phyloP scores from a whole-genome alignment of 2,113 vertebrate genomes.

The Parus major region DNA sequence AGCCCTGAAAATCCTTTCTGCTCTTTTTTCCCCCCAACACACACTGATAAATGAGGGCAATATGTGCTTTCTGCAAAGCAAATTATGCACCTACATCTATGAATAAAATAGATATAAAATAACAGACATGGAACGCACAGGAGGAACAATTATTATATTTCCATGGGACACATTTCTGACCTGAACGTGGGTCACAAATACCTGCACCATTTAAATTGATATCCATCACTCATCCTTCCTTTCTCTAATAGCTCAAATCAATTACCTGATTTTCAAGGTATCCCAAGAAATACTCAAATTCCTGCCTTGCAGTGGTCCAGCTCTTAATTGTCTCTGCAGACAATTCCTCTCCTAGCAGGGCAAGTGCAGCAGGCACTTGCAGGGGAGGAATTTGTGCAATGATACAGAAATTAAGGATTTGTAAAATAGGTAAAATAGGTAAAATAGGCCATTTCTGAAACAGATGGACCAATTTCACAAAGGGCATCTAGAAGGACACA shows the following conservation, averaged over 20 bases:
- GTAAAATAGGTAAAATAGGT: not conserved
- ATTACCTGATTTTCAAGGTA: not conserved
- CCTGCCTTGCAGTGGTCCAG: not conserved
- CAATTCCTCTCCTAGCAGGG: not conserved
- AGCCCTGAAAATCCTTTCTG: not conserved
- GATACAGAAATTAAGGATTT: not conserved
- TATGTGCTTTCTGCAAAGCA: not conserved
- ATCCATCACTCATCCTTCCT: not conserved
- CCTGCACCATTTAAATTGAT: not conserved
- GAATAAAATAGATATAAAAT: not conserved
- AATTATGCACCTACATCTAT: not conserved
- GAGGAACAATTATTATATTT: not conserved
- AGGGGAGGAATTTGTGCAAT: not conserved
- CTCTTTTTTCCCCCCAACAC: accelerated
- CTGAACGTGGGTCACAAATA: not conserved
- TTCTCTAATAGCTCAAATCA: not conserved
- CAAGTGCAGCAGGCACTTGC: not conserved
- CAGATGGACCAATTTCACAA: not conserved
- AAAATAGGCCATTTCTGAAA: not conserved
- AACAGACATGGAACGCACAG: not conserved
- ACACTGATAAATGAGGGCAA: not conserved
- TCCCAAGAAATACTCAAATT: not conserved
- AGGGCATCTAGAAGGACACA: not conserved
- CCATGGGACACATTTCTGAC: not conserved
- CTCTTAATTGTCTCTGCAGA: not conserved